phyloP scores from a whole-genome alignment of 1,140 invertebrate genomes.

The Aphelenchoides avenae region DNA sequence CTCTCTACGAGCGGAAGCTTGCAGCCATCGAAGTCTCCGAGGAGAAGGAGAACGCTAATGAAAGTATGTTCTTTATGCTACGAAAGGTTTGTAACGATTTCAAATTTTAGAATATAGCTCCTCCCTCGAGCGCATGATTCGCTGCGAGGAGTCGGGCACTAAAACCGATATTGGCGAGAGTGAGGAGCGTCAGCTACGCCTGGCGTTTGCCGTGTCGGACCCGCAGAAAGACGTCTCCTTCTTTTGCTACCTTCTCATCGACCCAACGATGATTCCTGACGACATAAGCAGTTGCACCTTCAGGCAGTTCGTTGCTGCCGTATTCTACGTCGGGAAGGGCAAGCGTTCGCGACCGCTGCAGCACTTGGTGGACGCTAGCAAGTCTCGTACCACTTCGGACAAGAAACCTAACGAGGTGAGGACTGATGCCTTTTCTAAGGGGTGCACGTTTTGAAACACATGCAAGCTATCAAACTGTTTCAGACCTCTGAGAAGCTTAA shows the following conservation, averaged over 20 bases:
- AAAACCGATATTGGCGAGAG: conserved; percentile 67
- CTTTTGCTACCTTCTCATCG: conserved; percentile 80
- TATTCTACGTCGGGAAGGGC: conserved; percentile 71
- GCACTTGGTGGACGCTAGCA: conserved; percentile 78
- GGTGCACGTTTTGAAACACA: conserved; percentile 1
- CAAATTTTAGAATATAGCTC: conserved; percentile 37
- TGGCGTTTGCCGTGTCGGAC: conserved; percentile 57
- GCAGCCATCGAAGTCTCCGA: conserved; percentile 8
- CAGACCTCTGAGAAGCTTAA: conserved; percentile 68
- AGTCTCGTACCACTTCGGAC: conserved; percentile 16
- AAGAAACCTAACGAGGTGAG: conserved; percentile 12
- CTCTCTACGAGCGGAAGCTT: conserved; percentile 23
- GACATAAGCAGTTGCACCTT: too few species aligned
- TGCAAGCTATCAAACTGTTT: too few species aligned
- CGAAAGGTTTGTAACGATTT: conserved; percentile 6
- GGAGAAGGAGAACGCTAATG: background rate
- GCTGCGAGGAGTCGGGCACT: conserved; percentile 60
- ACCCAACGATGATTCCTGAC: conserved; percentile 77
- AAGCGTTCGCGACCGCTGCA: conserved; percentile 77
- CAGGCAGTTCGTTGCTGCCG: conserved; percentile 72
- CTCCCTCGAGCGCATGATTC: conserved; percentile 42
- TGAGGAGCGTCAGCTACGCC: conserved; percentile 67
- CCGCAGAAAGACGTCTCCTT: conserved; percentile 63
- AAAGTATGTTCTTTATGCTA: background rate
- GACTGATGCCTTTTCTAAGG: conserved; percentile 7